These are phyloP conservation scores for Acrobeloides nanus DNA, from an alignment of 2,888 invertebrate species.

Conservation along the genomic window DNA sequence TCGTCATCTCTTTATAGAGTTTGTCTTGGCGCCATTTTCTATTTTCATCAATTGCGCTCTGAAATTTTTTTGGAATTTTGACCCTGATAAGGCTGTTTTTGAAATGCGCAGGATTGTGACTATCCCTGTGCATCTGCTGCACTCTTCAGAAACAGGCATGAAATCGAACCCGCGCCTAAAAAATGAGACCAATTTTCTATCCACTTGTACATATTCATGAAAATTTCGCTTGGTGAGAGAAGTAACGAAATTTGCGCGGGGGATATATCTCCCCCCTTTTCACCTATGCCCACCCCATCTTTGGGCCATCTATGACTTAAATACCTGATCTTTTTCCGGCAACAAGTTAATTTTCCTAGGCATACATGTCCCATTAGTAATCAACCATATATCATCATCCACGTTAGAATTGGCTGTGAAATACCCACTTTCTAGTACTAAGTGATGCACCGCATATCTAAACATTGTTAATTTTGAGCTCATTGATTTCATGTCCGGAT, in stretches of 20 bases:
- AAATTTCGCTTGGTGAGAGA: not conserved
- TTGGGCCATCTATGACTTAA: not conserved
- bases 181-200: too few species aligned
- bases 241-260: too few species aligned
- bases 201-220: too few species aligned
- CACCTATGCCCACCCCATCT: too few species aligned
- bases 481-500: not conserved
- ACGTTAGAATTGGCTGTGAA: constrained; percentile 39
- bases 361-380: constrained; percentile 48
- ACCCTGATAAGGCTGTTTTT: too few species aligned
- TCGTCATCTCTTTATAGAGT: constrained; percentile 47
- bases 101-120: too few species aligned
- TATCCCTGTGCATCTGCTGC: too few species aligned
- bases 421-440: constrained; percentile 48
- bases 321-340: not conserved
- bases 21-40: constrained; percentile 49
- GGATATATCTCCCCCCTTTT: too few species aligned
- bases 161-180: too few species aligned
- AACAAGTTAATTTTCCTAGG: constrained; percentile 35
- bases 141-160: too few species aligned
- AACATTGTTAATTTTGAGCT: not conserved
- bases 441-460: constrained; percentile 42
- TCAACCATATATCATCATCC: constrained; percentile 38
- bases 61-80: constrained; percentile 29
- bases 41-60: constrained; percentile 19